phyloP scores from a whole-genome alignment of 92 coral and sea anemone genomes.

The Meandrina meandrites region DNA sequence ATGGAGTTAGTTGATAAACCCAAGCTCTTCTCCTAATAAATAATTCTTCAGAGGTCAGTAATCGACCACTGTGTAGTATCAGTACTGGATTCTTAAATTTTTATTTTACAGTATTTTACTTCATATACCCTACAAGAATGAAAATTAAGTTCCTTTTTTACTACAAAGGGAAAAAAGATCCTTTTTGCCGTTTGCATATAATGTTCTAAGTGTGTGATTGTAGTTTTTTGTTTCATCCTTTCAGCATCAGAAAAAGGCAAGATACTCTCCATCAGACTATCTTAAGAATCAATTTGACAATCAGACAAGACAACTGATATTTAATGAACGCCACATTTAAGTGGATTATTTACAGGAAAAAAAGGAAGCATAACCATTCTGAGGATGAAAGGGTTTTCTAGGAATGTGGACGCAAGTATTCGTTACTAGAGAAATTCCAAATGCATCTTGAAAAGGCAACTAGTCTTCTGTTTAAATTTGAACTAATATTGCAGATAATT shows the following conservation, averaged over 20 bases:
- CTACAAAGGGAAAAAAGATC: background rate
- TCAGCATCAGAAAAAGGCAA: background rate
- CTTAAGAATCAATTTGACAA: background rate
- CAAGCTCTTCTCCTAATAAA: slow-evolving; percentile 63
- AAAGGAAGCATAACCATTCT: background rate
- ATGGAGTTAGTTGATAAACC: slow-evolving; percentile 58
- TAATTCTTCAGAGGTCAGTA: slow-evolving; percentile 97
- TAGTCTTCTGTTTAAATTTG: background rate
- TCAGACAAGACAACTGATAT: background rate
- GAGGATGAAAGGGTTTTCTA: background rate
- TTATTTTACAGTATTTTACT: background rate
- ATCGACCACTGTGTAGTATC: slow-evolving; percentile 84
- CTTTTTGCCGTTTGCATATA: background rate
- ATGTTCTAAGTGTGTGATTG: background rate
- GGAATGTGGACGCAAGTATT: background rate
- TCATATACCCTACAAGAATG: background rate
- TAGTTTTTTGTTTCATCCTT: background rate
- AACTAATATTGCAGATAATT: background rate
- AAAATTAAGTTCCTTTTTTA: background rate
- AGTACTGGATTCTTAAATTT: slow-evolving; percentile 14
- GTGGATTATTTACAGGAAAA: background rate
- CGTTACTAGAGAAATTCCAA: background rate
- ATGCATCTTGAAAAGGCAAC: background rate
- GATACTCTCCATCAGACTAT: background rate
- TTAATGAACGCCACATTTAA: background rate